These are phyloP conservation scores for Archaeoteleia sp. DNA, from an alignment of 2,888 invertebrate genomes.

Conservation along the genomic window DNA sequence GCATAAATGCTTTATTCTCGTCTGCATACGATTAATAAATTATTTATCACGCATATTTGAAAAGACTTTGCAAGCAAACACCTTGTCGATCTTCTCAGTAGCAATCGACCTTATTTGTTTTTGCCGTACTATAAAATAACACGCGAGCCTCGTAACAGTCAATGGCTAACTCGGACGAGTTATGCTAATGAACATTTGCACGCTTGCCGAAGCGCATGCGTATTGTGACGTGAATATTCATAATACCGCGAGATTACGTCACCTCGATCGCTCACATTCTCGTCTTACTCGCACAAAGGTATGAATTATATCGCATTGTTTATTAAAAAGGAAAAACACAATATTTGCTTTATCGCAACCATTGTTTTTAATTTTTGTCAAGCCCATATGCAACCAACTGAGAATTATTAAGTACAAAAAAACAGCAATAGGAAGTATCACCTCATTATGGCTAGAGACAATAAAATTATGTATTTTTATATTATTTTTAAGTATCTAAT, in stretches of 20 bases:
- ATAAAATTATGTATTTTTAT: too few relatives aligned
- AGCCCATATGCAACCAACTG: background rate
- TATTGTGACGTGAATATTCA: constrained; percentile 46
- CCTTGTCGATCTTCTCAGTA: too few relatives aligned
- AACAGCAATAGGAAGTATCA: too few relatives aligned
- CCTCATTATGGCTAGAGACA: too few relatives aligned
- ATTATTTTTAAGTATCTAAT: too few relatives aligned
- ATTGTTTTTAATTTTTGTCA: constrained; percentile 25
- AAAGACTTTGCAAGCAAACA: too few relatives aligned
- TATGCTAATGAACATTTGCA: constrained; percentile 48
- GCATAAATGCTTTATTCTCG: too few relatives aligned
- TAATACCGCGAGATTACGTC: constrained; percentile 40
- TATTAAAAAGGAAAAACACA: constrained; percentile 40
- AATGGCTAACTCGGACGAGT: constrained; percentile 43
- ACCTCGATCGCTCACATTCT: constrained; percentile 45
- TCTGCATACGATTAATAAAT: too few relatives aligned
- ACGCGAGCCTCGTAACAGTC: constrained; percentile 42
- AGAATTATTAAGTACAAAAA: constrained; percentile 3
- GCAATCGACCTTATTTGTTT: constrained; percentile 28
- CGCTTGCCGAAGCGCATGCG: constrained; percentile 36
- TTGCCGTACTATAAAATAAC: constrained; percentile 31
- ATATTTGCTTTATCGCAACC: too few relatives aligned
- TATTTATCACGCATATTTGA: too few relatives aligned
- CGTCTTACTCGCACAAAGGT: constrained; percentile 26
- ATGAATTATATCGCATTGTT: constrained; percentile 28